A percentile compares a stretch with the other conserved stretches of the same genome.
These are phyloP conservation scores for Zeugodacus cucurbitae DNA, from an alignment of 1,140 invertebrate species.

Conservation along the genomic window DNA sequence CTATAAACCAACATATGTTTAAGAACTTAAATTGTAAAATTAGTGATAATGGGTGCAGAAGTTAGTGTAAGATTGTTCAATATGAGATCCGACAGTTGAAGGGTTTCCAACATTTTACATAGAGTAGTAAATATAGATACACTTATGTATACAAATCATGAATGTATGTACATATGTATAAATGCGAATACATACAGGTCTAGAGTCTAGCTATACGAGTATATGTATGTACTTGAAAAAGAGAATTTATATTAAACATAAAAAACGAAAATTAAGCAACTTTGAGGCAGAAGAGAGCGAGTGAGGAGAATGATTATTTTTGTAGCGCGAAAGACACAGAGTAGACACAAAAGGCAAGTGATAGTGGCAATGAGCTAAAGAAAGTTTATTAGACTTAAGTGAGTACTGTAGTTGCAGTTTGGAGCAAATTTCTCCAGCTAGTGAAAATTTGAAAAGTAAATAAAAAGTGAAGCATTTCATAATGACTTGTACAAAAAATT, in stretches of 20 bases:
- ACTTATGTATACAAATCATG: not conserved
- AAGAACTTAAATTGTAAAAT: not conserved
- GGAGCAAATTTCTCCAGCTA: too few relatives aligned
- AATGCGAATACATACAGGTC: not conserved
- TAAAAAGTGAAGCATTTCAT: not conserved
- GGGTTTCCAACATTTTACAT: constrained; percentile 7
- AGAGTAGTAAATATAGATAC: not conserved
- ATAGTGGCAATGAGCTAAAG: not conserved
- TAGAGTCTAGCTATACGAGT: not conserved
- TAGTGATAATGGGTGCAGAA: not conserved
- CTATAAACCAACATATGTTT: too few relatives aligned
- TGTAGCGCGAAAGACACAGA: not conserved
- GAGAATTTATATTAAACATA: not conserved
- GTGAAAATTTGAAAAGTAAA: too few relatives aligned
- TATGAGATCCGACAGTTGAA: constrained; percentile 21
- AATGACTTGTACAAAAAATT: not conserved
- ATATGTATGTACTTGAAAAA: not conserved
- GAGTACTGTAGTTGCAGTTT: not conserved
- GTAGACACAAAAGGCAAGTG: not conserved
- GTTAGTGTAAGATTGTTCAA: not conserved
- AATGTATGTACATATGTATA: not conserved
- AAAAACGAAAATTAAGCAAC: not conserved
- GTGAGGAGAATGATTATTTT: not conserved
- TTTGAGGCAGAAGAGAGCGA: not conserved
- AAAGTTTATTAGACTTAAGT: constrained; percentile 23